Evolutionary conservation across 2,888 invertebrate species (phyloP).

Genomic region (Leptinotarsa rubiginosa): DNA sequence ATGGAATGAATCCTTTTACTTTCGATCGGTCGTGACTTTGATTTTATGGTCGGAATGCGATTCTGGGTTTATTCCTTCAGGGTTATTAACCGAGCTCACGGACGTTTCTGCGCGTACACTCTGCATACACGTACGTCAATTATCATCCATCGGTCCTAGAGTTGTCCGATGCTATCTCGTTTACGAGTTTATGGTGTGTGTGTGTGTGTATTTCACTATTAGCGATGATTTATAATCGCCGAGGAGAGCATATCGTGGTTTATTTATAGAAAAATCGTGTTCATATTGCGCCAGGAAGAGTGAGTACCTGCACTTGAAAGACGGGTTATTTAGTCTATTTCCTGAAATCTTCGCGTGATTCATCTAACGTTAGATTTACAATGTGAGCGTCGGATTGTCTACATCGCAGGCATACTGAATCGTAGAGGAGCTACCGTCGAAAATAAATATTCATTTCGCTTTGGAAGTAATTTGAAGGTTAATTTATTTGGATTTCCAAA

Average conservation of each 20-base stretch:
- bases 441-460: too few species aligned
- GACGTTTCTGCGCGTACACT: slow-evolving; percentile 8
- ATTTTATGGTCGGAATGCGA: slow-evolving; percentile 27
- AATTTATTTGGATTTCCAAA: too few species aligned
- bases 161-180: slow-evolving; percentile 4
- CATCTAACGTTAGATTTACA: neutral
- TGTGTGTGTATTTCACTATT: neutral
- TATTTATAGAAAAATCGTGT: slow-evolving; percentile 5
- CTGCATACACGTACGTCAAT: slow-evolving; percentile 14
- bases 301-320: slow-evolving; percentile 2
- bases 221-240: slow-evolving; percentile 13
- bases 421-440: neutral
- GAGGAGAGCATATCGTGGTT: neutral
- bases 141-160: neutral
- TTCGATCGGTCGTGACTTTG: slow-evolving; percentile 33
- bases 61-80: slow-evolving; percentile 23
- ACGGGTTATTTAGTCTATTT: neutral
- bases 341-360: neutral
- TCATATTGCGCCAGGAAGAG: neutral
- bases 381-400: neutral
- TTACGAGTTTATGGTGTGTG: slow-evolving; percentile 1
- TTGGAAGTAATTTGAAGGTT: too few species aligned
- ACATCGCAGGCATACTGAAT: neutral
- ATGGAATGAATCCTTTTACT: slow-evolving; percentile 25
- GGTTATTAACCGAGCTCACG: slow-evolving; percentile 25